These are phyloP conservation scores for Diabrotica virgifera DNA, from an alignment of 1,140 invertebrate genomes.

Conservation along the genomic window DNA sequence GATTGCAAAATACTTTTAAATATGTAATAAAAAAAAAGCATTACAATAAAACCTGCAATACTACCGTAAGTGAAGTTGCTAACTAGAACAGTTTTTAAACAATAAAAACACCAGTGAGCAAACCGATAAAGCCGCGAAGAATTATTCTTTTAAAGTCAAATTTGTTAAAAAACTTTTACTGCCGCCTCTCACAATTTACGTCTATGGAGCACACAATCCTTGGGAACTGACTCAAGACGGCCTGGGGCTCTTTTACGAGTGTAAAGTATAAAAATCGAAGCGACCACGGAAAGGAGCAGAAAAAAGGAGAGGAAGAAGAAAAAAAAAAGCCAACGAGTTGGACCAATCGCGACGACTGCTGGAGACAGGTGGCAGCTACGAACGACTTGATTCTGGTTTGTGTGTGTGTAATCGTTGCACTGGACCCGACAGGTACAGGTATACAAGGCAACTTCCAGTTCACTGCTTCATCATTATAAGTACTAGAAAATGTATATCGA, in stretches of 20 bases:
- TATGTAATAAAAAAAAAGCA: too few species aligned
- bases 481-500: too few species aligned
- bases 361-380: conserved; percentile 18
- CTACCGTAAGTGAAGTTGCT: too few species aligned
- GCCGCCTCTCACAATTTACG: too few species aligned
- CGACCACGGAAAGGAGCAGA: background rate
- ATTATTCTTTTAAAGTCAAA: too few species aligned
- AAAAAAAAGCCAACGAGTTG: conserved; percentile 11
- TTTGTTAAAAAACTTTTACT: too few species aligned
- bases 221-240: conserved; percentile 16
- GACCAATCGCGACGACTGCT: conserved; percentile 15
- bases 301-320: background rate
- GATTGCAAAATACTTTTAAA: too few species aligned
- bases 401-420: conserved; percentile 7
- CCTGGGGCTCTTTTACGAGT: conserved; percentile 10
- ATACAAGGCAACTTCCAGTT: conserved; percentile 14
- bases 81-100: too few species aligned
- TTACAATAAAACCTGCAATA: too few species aligned
- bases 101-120: too few species aligned
- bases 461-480: background rate
- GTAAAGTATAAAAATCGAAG: conserved; percentile 20
- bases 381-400: conserved; percentile 5
- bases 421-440: conserved; percentile 15
- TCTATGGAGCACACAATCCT: conserved; percentile 2
- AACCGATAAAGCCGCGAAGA: too few species aligned